phyloP scores from a whole-genome alignment of 2,113 vertebrate species.

The Hypocryptadius cinnamomeus region DNA sequence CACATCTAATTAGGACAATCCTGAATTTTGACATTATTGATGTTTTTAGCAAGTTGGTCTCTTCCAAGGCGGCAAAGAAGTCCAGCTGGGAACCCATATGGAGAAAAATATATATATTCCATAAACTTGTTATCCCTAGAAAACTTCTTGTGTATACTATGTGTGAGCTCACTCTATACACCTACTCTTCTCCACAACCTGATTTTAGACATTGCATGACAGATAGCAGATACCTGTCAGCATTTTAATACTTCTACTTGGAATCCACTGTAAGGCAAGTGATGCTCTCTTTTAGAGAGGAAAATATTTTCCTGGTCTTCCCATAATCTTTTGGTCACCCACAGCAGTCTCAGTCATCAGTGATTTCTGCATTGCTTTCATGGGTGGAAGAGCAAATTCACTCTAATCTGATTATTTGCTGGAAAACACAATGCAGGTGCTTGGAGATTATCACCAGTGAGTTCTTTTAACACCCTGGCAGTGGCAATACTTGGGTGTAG shows the following conservation, averaged over 20 bases:
- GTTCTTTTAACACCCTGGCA: background rate
- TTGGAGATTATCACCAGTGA: background rate
- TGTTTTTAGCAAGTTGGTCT: constrained; percentile 42
- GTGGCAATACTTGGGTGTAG: background rate
- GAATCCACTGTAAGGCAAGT: background rate
- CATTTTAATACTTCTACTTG: background rate
- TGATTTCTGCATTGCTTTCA: background rate
- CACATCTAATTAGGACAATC: background rate
- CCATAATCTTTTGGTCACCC: background rate
- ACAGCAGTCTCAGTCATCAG: background rate
- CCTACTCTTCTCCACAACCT: constrained; percentile 12
- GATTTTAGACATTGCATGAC: constrained; percentile 17
- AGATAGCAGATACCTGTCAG: background rate
- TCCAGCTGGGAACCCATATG: constrained; percentile 57
- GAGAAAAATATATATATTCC: constrained; percentile 33
- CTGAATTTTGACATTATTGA: background rate
- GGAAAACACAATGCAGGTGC: background rate
- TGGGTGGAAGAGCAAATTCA: background rate
- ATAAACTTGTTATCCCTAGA: constrained; percentile 40
- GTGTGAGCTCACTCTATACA: constrained; percentile 9
- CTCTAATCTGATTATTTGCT: background rate
- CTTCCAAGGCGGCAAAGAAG: constrained; percentile 2
- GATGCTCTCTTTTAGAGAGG: background rate
- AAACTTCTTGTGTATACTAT: background rate
- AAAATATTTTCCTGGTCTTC: background rate